phyloP scores from a whole-genome alignment of 1,140 invertebrate species.

The Brachionus paranguensis region DNA sequence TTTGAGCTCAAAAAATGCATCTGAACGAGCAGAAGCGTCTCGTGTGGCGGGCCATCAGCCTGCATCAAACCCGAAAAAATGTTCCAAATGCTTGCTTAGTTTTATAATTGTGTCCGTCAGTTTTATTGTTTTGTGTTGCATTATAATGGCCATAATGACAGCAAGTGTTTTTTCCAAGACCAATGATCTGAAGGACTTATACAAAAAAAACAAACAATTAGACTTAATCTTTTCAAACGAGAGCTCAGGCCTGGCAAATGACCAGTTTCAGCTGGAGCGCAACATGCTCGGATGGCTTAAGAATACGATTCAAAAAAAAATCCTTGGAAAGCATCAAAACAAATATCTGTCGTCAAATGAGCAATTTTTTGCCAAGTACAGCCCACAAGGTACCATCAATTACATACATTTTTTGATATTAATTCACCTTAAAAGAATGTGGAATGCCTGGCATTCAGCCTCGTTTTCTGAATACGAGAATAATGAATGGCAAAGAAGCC shows the following conservation, averaged over 20 bases:
- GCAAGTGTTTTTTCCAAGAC: background rate
- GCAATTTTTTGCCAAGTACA: background rate
- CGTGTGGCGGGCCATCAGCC: background rate
- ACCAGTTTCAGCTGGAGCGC: background rate
- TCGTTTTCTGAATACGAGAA: constrained; percentile 2
- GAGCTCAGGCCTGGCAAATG: background rate
- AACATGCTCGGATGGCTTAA: constrained; percentile 27
- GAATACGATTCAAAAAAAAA: background rate
- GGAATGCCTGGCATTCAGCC: background rate
- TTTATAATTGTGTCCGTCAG: background rate
- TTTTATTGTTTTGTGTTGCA: background rate
- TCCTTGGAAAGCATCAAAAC: background rate
- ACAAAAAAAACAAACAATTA: background rate
- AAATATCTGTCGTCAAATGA: background rate
- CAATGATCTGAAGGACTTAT: background rate
- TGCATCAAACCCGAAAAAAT: background rate
- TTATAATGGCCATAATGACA: constrained; percentile 19
- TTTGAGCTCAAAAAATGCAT: background rate
- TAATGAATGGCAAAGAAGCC: constrained; percentile 36
- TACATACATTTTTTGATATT: background rate
- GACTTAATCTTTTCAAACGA: background rate
- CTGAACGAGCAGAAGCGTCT: background rate
- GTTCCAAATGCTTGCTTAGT: background rate
- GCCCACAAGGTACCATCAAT: background rate
- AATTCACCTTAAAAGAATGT: background rate